These are phyloP conservation scores for Cheilosia urbana DNA, from an alignment of 2,888 invertebrate species.

Conservation along the genomic window DNA sequence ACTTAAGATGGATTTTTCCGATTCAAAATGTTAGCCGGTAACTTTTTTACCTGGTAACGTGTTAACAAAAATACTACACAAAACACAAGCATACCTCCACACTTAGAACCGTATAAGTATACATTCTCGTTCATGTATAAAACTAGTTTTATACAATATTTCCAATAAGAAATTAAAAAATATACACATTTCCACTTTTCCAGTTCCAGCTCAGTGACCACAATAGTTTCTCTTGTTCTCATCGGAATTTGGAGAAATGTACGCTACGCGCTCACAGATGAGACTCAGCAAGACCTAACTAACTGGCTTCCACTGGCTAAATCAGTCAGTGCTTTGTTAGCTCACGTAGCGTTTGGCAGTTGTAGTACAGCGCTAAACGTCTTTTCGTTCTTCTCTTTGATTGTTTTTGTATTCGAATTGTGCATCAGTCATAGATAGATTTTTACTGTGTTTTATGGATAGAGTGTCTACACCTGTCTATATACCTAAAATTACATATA, in stretches of 20 bases:
- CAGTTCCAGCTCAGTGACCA: slow-evolving; percentile 65
- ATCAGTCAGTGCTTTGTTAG: slow-evolving; percentile 66
- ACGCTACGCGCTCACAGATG: slow-evolving; percentile 11
- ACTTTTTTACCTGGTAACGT: slow-evolving; percentile 25
- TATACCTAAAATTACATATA: slow-evolving; percentile 35
- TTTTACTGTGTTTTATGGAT: slow-evolving; percentile 14
- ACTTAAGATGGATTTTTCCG: too few relatives aligned
- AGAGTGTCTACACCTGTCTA: slow-evolving; percentile 62
- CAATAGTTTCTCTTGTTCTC: slow-evolving; percentile 51
- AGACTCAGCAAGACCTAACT: slow-evolving; percentile 11
- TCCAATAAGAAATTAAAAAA: slow-evolving; percentile 63
- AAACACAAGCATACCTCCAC: slow-evolving; percentile 3
- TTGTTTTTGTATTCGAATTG: slow-evolving; percentile 36
- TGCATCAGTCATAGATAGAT: slow-evolving; percentile 15
- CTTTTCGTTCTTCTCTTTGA: background rate
- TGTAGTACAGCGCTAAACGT: slow-evolving; percentile 29
- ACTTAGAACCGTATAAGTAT: background rate
- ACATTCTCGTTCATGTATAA: background rate
- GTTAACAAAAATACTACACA: background rate
- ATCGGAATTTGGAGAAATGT: slow-evolving; percentile 39
- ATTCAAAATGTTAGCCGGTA: background rate
- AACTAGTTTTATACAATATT: slow-evolving; percentile 58
- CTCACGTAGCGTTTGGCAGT: slow-evolving; percentile 61
- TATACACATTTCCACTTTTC: slow-evolving; percentile 61
- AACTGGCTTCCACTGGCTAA: slow-evolving; percentile 18